Evolutionary conservation across 2,113 vertebrate species (phyloP), one percentile per base, ranked within the genome.

Genomic region (Alces alces): DNA sequence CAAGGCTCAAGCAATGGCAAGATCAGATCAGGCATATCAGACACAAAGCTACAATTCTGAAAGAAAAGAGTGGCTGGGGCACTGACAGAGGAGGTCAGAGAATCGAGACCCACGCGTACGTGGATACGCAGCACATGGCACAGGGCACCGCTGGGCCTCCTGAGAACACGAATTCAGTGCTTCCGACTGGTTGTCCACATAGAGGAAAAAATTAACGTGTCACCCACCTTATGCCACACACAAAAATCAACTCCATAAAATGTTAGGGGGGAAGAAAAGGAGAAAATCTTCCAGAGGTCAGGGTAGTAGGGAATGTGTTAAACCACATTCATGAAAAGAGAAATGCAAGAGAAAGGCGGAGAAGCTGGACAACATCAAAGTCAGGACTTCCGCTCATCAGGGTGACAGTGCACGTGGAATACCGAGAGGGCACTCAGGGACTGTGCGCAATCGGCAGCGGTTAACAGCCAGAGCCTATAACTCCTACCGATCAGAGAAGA

Each of bases 121-220:
- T 5, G 30, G 45, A 6, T 45, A 23, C 21, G 1, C 0, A 0
- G 30, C 9, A 2, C n/a, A n/a, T 0, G 0, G n/a, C 16, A 5
- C n/a, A 47, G 43, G 21, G 9, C 19, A 1, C 9, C 50, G 4
- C 39, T 6, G 36, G 36, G 43, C 36, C 28, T 28, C 10, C 5
- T 1, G 30, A 14, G 17, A 30, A 47, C 23, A 15, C 2, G 36
- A 27, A 3, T 3, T 10, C 2, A 33, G 43, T 11, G 57, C 47
- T 57, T 57, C 82, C 43, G 8, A 82, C 25, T 7, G 39, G 47
- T 5, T 8, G 8, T 3, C 60, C 57, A 47, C 3, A 16, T 0
- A 16, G 17, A 43, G 21, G 27, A 21, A 21, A 54, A 30, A 25
- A 25, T 23, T 13, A 25, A 19, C 47, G 39, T 33, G 43, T 39